Evolutionary conservation across 37 sponge, comb jelly and placozoan genomes (phyloP), one percentile per base, ranked within the genome.

Genomic region (Spongilla lacustris): DNA sequence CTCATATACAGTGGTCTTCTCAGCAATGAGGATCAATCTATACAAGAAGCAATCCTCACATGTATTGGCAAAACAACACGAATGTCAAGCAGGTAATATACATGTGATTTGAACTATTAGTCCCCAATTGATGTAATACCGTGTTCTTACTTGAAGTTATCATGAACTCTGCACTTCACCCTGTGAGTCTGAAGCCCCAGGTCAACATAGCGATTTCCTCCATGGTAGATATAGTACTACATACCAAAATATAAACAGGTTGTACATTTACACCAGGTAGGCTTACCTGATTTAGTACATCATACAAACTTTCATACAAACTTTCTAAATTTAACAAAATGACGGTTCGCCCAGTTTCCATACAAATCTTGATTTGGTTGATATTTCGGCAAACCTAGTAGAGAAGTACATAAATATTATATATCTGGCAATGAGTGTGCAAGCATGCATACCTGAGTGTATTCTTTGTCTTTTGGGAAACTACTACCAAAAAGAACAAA

Each of bases 391-490:
- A 94, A 0, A 86, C 81, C 84, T 84, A 28, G 21, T 13, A 21
- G 17, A 25, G 17, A 13, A 72, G 14, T 13, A 21, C 14, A 14
- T 24, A 72, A n/a, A 32, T 24, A 72, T 72, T 58, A 41, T 3
- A 41, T 41, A 6, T 41, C 6, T 41, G 3, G 6, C 6, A 6
- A 41, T 41, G 41, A 41, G 6, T 6, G 41, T 41, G 41, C 41
- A 41, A 41, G 6, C 3, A 3, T 1, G 11, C 71, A 23, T 70
- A 96, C 96, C 83, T 94, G 95, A 25, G 98, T 96, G 87, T 98
- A 98, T 27, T 96, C 98, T 69, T 91, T 89, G 78, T 98, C 98
- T 88, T 88, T 92, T 24, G 98, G 96, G 72, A 98, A 98, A 77
- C 92, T 94, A 67, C 96, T 96, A 21, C 97, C 97, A 90, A 98